A percentile compares a stretch with the other conserved stretches of the same genome.
Evolutionary conservation across 1,140 invertebrate genomes (phyloP).

Genomic region (Temnothorax nylanderi): DNA sequence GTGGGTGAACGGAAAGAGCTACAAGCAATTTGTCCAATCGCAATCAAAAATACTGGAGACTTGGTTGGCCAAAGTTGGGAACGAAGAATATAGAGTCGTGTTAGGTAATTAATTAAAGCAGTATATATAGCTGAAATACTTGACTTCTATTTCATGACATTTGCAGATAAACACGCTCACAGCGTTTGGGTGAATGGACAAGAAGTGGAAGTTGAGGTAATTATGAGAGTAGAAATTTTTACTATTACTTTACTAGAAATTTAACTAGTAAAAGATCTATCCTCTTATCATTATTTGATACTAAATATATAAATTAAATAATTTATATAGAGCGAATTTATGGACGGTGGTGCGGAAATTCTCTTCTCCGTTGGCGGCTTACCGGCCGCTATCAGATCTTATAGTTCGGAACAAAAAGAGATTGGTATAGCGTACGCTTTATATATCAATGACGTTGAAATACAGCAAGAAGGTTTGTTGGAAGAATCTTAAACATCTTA

Average conservation of each 20-base stretch:
- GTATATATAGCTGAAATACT: constrained; percentile 27
- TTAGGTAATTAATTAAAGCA: constrained; percentile 86
- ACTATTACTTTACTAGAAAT: too few relatives aligned
- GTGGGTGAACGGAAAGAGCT: constrained; percentile 90
- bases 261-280: too few relatives aligned
- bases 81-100: constrained; percentile 87
- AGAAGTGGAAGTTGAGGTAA: constrained; percentile 87
- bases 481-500: constrained; percentile 18
- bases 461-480: constrained; percentile 72
- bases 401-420: constrained; percentile 80
- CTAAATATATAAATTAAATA: background rate
- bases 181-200: constrained; percentile 93
- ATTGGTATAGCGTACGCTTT: constrained; percentile 80
- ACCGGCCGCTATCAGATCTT: constrained; percentile 88
- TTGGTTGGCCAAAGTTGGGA: constrained; percentile 80
- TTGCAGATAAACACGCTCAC: constrained; percentile 91
- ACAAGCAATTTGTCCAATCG: constrained; percentile 91
- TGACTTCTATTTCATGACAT: constrained; percentile 46
- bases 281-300: background rate
- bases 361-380: constrained; percentile 88
- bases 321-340: constrained; percentile 89
- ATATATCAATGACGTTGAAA: constrained; percentile 77
- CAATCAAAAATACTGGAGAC: constrained; percentile 89
- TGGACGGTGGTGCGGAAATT: constrained; percentile 92
- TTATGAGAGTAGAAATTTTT: background rate